Evolutionary conservation across 1,140 invertebrate species (phyloP), one percentile per base, ranked within the genome.

Genomic region (Homalodisca vitripennis): DNA sequence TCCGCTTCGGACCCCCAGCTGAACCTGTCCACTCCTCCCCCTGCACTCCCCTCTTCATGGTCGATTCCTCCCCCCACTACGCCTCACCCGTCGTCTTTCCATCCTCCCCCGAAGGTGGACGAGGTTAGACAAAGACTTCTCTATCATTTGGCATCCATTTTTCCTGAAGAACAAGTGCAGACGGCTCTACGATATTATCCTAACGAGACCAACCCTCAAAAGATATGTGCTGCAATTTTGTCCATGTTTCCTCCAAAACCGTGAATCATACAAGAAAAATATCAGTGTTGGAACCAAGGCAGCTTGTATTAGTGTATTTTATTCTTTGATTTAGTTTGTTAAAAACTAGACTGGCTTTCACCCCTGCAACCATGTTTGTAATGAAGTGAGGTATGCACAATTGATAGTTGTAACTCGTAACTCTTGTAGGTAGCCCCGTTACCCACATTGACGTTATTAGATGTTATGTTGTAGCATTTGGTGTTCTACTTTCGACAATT

Each of bases 161-260:
- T 97, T 78, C 93, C 94, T 0, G 91, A 94, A 76, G 89, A 92
- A 68, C 90, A 94, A 78, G 94, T 98, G 0, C 85, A 87, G 27
- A 85, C 89, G 30, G 93, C 90, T 0, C 92, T 97, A 90, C 85
- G 89, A 60, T 78, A 90, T 51, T 90, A 92, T 80, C 95, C 94
- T 0, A 89, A 93, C 31, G 92, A 95, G 78, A 93, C 88, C 1
- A 91, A 96, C 79, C 87, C 93, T 0, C 89, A 95, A 75, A 89
- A 89, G 75, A 92, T 97, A 72, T 97, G 94, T 81, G 90, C 92
- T 34, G 88, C 92, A 67, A 93, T 97, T 72, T 80, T 96, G 66
- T 82, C 84, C 26, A 88, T 91, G 83, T 90, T 89, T 81, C 87
- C 86, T 13, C 55, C 75, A 20, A 66, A 63, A 63, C 60, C 60